A percentile compares a stretch with the other conserved stretches of the same genome.
These are phyloP conservation scores for Scaptomyza cyrtandrae DNA, from an alignment of 2,888 invertebrate species.

Conservation along the genomic window DNA sequence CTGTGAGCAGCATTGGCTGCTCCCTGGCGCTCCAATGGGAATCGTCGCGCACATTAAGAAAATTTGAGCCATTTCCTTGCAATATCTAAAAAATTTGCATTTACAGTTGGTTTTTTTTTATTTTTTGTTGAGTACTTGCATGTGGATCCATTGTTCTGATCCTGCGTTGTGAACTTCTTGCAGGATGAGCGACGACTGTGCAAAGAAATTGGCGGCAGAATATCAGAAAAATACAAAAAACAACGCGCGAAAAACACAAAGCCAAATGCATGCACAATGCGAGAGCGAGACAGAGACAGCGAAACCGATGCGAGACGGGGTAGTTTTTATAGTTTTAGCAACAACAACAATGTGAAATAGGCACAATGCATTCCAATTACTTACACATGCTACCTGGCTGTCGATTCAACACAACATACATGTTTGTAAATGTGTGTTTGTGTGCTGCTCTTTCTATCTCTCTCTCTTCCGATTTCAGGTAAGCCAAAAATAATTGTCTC, in stretches of 20 bases:
- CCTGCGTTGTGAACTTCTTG: conserved; percentile 32
- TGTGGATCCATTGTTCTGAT: conserved; percentile 50
- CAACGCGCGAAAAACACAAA: conserved; percentile 40
- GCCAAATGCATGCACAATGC: conserved; percentile 22
- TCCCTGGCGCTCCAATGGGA: conserved; percentile 1
- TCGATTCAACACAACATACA: conserved; percentile 1
- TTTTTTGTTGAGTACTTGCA: conserved; percentile 35
- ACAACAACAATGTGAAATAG: conserved; percentile 13
- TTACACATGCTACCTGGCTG: conserved; percentile 59
- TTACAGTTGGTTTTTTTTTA: neutral
- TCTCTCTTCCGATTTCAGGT: conserved; percentile 25
- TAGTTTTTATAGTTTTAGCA: conserved; percentile 50
- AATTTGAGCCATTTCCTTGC: conserved; percentile 37
- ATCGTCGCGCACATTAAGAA: conserved; percentile 20
- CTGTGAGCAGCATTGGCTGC: conserved; percentile 59
- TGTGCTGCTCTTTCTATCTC: conserved; percentile 6
- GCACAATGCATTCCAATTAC: conserved; percentile 65
- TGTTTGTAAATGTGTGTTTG: conserved; percentile 11
- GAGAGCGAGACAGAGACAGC: conserved; percentile 5
- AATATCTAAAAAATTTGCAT: conserved; percentile 31
- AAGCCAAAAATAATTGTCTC: conserved; percentile 3
- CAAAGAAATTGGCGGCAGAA: conserved; percentile 69
- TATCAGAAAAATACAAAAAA: conserved; percentile 18
- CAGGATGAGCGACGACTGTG: conserved; percentile 54
- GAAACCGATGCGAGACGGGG: conserved; percentile 32